Conservation (phyloP, 2,113 vertebrate genomes). For the Hippoglossus stenolepis region DNA sequence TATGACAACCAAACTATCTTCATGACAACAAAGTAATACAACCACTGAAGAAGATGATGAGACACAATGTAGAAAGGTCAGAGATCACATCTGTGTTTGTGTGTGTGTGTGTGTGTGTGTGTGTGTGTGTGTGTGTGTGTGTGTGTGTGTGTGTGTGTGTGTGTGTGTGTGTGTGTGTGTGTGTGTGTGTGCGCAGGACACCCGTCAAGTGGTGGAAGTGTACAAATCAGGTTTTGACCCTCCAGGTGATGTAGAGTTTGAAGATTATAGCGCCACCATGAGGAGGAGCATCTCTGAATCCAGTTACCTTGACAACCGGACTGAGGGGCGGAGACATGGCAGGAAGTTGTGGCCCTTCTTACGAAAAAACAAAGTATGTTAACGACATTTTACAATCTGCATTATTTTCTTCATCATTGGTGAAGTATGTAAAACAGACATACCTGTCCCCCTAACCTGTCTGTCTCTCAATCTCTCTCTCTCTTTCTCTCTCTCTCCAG, state of each 20-base stretch:
- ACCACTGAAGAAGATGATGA: too few relatives aligned
- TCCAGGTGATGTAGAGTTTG: constrained; percentile 92
- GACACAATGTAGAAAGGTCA: too few relatives aligned
- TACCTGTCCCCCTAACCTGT: too few relatives aligned
- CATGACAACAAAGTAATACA: too few relatives aligned
- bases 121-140: too few relatives aligned
- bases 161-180: constrained; percentile 14
- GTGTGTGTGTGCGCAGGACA: constrained; percentile 84
- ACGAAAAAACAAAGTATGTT: constrained; percentile 93
- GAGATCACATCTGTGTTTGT: not conserved
- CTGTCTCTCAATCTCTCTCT: too few relatives aligned
- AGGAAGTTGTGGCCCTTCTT: constrained; percentile 97
- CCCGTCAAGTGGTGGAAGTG: constrained; percentile 91
- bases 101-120: too few relatives aligned
- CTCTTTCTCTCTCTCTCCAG: constrained; percentile 76
- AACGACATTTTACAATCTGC: too few relatives aligned
- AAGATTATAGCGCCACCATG: constrained; percentile 93
- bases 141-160: not conserved
- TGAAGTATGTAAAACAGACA: too few relatives aligned
- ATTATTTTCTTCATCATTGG: constrained; percentile 32
- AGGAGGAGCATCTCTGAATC: constrained; percentile 91
- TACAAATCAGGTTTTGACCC: constrained; percentile 96
- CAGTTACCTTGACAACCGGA: constrained; percentile 91
- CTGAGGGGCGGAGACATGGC: constrained; percentile 86
- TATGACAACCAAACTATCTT: too few relatives aligned